phyloP scores from a whole-genome alignment of 2,797 vertebrate species.

The Pipistrellus nathusii region DNA sequence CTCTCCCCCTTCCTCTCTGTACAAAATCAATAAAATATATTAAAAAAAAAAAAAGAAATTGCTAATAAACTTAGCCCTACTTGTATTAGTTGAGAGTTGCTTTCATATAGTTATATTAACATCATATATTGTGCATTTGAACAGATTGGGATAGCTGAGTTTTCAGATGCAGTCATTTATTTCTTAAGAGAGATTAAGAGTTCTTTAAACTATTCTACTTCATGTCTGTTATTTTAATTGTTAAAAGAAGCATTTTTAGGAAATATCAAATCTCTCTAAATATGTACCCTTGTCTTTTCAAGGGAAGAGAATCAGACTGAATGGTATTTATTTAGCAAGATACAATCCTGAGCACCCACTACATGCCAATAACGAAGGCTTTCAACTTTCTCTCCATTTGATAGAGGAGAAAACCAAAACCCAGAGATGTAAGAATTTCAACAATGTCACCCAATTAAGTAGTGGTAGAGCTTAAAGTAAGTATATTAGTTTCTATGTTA shows the following conservation, averaged over 20 bases:
- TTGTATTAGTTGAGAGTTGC: neutral
- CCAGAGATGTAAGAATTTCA: neutral
- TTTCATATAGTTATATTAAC: slow-evolving; percentile 8
- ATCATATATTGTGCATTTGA: slow-evolving; percentile 10
- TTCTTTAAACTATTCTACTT: slow-evolving; percentile 10
- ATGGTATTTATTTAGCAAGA: slow-evolving; percentile 43
- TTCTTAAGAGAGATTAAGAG: slow-evolving; percentile 11
- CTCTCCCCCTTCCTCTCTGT: too few relatives aligned
- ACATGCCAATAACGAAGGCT: neutral
- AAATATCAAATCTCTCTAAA: slow-evolving; percentile 41
- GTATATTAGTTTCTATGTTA: neutral
- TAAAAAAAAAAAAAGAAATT: too few relatives aligned
- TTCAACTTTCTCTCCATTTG: neutral
- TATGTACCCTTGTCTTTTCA: slow-evolving; percentile 27
- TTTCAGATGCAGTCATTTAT: neutral
- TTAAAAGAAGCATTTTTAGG: slow-evolving; percentile 5
- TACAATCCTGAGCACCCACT: neutral
- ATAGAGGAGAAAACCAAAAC: neutral
- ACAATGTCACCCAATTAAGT: neutral
- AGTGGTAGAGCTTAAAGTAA: neutral
- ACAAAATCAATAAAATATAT: too few relatives aligned
- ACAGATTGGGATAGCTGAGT: slow-evolving; percentile 37
- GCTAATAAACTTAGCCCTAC: neutral
- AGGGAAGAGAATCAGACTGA: neutral
- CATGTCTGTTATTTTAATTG: slow-evolving; percentile 19